These are phyloP conservation scores for Formica aserva DNA, from an alignment of 2,888 invertebrate genomes.

Conservation along the genomic window DNA sequence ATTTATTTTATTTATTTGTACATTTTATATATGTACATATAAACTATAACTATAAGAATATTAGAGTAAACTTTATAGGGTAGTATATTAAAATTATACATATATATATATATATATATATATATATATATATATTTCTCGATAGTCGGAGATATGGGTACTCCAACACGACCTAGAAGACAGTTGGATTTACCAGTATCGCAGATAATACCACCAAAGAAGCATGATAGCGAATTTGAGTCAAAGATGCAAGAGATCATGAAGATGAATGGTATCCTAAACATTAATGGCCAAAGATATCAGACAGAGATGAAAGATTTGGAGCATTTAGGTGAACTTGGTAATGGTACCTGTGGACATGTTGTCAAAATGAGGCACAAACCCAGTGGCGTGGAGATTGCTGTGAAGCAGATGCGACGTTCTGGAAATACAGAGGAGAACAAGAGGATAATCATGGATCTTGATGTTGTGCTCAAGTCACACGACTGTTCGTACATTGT, in stretches of 20 bases:
- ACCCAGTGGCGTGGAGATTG: constrained; percentile 94
- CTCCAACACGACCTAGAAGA: constrained; percentile 87
- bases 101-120: no score
- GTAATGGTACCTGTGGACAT: constrained; percentile 98
- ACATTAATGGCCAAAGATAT: constrained; percentile 92
- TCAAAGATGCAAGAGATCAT: constrained; percentile 96
- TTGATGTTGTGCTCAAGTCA: constrained; percentile 99
- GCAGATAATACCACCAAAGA: constrained; percentile 89
- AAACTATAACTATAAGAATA: background rate
- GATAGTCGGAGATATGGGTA: constrained; percentile 86
- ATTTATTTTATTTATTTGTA: background rate
- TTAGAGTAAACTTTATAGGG: background rate
- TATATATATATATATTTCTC: background rate
- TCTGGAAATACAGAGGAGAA: constrained; percentile 99
- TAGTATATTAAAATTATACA: constrained; percentile 11
- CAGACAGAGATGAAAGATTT: constrained; percentile 94
- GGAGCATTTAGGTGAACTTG: constrained; percentile 94
- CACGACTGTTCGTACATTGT: constrained; percentile 99
- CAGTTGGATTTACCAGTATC: constrained; percentile 88
- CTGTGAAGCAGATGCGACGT: constrained; percentile 99
- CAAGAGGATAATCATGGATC: constrained; percentile 99
- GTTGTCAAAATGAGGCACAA: constrained; percentile 98
- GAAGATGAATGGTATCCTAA: constrained; percentile 96
- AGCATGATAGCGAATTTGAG: constrained; percentile 89
- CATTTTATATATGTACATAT: background rate